These are phyloP conservation scores for Echiichthys vipera DNA, from an alignment of 2,797 vertebrate genomes.

Conservation along the genomic window DNA sequence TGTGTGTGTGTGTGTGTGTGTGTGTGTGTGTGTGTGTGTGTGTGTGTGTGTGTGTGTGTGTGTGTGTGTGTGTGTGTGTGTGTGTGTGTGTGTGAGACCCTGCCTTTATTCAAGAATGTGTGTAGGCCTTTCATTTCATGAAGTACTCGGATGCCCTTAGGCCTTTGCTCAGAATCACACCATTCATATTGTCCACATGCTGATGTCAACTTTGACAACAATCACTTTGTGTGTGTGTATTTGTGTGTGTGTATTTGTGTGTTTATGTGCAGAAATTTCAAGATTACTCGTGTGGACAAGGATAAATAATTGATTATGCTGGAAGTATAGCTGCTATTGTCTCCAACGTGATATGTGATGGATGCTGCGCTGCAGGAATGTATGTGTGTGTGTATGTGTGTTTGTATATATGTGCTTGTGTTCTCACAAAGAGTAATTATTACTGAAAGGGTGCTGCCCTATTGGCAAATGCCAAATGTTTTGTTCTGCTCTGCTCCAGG, in stretches of 20 bases:
- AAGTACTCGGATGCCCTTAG: conserved; percentile 53
- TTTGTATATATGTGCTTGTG: conserved; percentile 26
- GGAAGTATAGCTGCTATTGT: conserved; percentile 55
- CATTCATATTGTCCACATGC: conserved; percentile 59
- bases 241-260: neutral
- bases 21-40: conserved; percentile 33
- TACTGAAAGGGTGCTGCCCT: conserved; percentile 74
- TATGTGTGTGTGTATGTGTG: neutral
- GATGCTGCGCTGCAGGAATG: conserved; percentile 41
- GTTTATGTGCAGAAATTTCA: conserved; percentile 34
- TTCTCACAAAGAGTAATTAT: conserved; percentile 74
- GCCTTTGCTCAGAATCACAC: conserved; percentile 59
- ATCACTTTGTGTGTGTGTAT: conserved; percentile 33
- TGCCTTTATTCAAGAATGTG: conserved; percentile 57
- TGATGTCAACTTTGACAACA: conserved; percentile 57
- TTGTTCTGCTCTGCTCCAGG: conserved; percentile 76
- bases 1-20: conserved; percentile 37
- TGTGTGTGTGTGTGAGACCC: conserved; percentile 25
- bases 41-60: conserved; percentile 31
- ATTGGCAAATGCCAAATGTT: conserved; percentile 81
- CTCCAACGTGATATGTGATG: conserved; percentile 64
- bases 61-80: conserved; percentile 37
- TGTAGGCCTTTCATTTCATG: conserved; percentile 59
- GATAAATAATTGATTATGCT: conserved; percentile 74
- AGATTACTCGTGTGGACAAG: conserved; percentile 45